phyloP scores from a whole-genome alignment of 2,888 invertebrate species.

The Cremastinae sp. region DNA sequence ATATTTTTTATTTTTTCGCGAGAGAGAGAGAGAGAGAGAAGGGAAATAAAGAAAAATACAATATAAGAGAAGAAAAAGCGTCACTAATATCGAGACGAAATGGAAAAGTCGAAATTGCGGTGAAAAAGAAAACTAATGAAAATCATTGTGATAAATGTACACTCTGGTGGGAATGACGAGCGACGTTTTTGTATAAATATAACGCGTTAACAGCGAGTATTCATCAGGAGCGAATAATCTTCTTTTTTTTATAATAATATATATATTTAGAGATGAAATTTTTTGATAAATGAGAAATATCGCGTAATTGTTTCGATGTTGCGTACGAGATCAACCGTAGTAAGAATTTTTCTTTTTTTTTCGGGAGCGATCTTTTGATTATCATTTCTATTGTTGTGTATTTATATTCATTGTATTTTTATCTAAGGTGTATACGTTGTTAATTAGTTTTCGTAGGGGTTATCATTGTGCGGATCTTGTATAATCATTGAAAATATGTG shows the following conservation, averaged over 20 bases:
- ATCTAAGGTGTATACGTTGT: constrained; percentile 69
- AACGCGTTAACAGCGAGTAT: constrained; percentile 31
- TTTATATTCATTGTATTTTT: constrained; percentile 69
- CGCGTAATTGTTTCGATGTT: constrained; percentile 40
- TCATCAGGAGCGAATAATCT: constrained; percentile 13
- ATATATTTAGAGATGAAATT: constrained; percentile 13
- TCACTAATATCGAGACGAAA: too few relatives aligned
- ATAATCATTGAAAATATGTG: constrained; percentile 37
- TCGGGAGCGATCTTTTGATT: constrained; percentile 42
- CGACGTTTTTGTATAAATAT: constrained; percentile 47
- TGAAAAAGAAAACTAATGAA: constrained; percentile 39
- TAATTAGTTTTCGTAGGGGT: constrained; percentile 69
- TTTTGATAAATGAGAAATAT: constrained; percentile 11
- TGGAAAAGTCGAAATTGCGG: constrained; percentile 34
- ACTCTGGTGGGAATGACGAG: constrained; percentile 53
- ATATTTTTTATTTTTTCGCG: constrained; percentile 14
- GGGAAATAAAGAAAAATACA: too few relatives aligned
- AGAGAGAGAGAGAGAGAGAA: constrained; percentile 31
- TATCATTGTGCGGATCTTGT: constrained; percentile 36
- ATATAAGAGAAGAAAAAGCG: too few relatives aligned
- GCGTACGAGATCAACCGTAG: constrained; percentile 38
- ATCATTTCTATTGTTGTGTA: constrained; percentile 68
- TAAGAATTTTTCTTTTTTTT: constrained; percentile 48
- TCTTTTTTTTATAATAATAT: not conserved
- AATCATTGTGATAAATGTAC: constrained; percentile 64